Evolutionary conservation across 2,797 vertebrate species (phyloP), one percentile per base, ranked within the genome.

Genomic region (Oophaga sylvatica): DNA sequence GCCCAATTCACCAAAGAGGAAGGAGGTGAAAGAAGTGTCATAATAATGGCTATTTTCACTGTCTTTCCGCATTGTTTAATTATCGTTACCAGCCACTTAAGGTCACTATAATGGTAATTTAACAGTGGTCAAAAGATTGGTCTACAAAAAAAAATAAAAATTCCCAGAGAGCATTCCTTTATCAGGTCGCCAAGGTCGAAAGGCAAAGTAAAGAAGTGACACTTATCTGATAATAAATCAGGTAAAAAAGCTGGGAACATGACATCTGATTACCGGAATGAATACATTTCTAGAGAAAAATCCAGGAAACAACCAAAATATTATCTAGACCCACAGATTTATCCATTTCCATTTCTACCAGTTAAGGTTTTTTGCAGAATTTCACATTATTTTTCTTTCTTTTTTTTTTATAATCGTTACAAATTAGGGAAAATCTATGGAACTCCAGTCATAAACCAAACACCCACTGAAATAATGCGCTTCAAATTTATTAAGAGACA

Each of bases 21-120:
- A 41, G 62, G 59, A 53, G 12, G 57, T 9, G 63, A 48, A 76
- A 87, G 65, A 12, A 0, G 0, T 1, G 88, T 87, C 0, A 0
- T 85, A 85, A 35, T 2, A 8, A 83, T 89, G 85, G 81, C 0
- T 1, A 89, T 90, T 93, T 92, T 90, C 90, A 92, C 92, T 90
- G 91, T 68, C 53, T 68, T 65, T 11, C 8, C 48, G 5, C 71
- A 31, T 76, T 68, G 59, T 68, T 35, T 20, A 78, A 67, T 83
- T 65, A 57, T 62, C 41, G 62, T 62, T 35, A 59, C 45, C 45
- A 78, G 73, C n/a, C 22, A 35, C 62, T 83, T 70, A n/a, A n/a
- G 70, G 41, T 82, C n/a, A 87, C 71, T 62, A 31, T 87, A 77
- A 71, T 62, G 56, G 62, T 59, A 83, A 83, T 83, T 41, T 59